phyloP scores from a whole-genome alignment of 2,888 invertebrate genomes.

The Dasysyrphus albostriatus region DNA sequence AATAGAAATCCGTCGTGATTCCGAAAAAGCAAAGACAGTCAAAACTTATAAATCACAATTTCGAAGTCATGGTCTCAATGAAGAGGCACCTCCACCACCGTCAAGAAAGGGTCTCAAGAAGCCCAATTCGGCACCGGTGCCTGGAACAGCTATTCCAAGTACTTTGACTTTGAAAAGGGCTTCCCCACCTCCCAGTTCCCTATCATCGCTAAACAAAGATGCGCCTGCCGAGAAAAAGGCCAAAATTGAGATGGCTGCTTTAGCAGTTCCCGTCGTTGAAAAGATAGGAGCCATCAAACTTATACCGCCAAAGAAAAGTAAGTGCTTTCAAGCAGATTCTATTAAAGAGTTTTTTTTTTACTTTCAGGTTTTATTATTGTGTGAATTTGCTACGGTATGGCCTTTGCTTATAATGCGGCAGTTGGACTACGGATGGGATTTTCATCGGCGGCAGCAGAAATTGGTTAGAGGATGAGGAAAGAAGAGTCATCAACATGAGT shows the following conservation, averaged over 20 bases:
- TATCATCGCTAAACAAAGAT: conserved; percentile 73
- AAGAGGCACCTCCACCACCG: conserved; percentile 94
- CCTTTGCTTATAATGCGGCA: conserved; percentile 58
- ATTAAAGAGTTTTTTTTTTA: conserved; percentile 78
- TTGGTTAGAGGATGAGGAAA: conserved; percentile 73
- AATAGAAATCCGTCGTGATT: conserved; percentile 91
- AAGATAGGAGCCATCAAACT: conserved; percentile 93
- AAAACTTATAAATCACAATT: conserved; percentile 96
- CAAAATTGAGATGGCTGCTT: conserved; percentile 86
- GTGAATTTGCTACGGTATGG: conserved; percentile 42
- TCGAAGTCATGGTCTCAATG: conserved; percentile 95
- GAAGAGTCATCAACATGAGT: conserved; percentile 66
- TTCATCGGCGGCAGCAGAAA: conserved; percentile 10
- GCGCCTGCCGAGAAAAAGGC: conserved; percentile 90
- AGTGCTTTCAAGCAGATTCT: conserved; percentile 85
- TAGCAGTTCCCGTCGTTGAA: conserved; percentile 85
- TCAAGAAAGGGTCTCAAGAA: conserved; percentile 89
- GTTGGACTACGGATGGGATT: conserved; percentile 2
- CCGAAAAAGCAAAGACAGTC: conserved; percentile 93
- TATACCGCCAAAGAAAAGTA: conserved; percentile 95
- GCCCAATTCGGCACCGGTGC: conserved; percentile 84
- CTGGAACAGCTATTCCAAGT: conserved; percentile 78
- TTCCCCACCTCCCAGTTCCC: conserved; percentile 79
- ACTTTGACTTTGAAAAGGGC: conserved; percentile 79
- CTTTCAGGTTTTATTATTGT: conserved; percentile 62